phyloP scores from a whole-genome alignment of 2,888 invertebrate species.

The Uloborus plumipes region DNA sequence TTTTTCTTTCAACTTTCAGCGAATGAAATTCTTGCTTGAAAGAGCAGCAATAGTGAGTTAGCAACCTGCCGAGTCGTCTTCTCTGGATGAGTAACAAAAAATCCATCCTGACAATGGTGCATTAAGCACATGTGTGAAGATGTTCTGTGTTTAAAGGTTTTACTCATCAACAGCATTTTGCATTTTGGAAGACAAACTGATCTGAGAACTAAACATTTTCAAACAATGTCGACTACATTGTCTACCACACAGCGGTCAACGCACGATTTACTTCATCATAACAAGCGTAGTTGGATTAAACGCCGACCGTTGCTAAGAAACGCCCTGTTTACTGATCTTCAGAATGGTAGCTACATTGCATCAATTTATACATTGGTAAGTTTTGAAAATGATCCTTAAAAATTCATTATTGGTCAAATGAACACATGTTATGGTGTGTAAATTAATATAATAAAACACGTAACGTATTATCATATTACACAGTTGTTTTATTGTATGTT shows the following conservation, averaged over 20 bases:
- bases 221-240: constrained; percentile 35
- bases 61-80: neutral
- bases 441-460: no score
- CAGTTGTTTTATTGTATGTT: no score
- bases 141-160: no score
- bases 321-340: constrained; percentile 85
- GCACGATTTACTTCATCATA: constrained; percentile 31
- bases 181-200: neutral
- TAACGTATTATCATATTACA: no score
- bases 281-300: constrained; percentile 65
- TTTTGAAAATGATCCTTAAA: constrained; percentile 50
- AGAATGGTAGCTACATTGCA: constrained; percentile 84
- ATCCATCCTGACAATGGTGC: neutral
- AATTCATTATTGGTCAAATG: no score
- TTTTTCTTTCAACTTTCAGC: constrained; percentile 16
- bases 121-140: no score
- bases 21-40: constrained; percentile 19
- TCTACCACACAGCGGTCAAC: constrained; percentile 44
- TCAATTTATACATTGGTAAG: constrained; percentile 85
- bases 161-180: neutral
- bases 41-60: neutral
- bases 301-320: constrained; percentile 83
- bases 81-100: neutral
- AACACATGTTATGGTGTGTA: no score
- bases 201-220: neutral